Evolutionary conservation across 2,797 vertebrate species (phyloP).

Genomic region (Ambastaia sidthimunki): DNA sequence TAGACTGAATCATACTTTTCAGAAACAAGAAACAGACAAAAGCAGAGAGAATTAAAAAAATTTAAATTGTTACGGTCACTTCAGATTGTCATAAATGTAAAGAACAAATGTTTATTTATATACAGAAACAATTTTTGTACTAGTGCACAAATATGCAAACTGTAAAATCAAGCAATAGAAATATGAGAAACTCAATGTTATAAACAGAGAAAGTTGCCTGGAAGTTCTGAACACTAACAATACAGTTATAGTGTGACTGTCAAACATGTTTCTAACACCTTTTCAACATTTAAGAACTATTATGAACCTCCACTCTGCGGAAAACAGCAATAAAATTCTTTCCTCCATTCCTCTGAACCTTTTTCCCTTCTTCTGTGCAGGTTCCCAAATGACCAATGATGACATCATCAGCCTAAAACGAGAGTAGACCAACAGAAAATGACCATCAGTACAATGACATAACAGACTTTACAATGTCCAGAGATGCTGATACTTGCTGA

Average conservation of each 20-base stretch:
- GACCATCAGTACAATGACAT: too few relatives aligned
- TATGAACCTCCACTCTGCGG: conserved; percentile 76
- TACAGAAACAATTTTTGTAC: neutral
- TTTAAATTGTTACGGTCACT: neutral
- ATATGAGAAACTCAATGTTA: neutral
- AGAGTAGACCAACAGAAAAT: neutral
- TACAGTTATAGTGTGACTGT: neutral
- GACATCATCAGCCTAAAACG: conserved; percentile 79
- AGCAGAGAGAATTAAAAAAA: neutral
- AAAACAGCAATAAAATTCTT: conserved; percentile 89
- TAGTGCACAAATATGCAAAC: neutral
- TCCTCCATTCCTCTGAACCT: conserved; percentile 88
- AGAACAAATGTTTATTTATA: neutral
- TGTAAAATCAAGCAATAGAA: too few relatives aligned
- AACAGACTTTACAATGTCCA: too few relatives aligned
- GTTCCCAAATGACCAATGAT: conserved; percentile 82
- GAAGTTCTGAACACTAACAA: neutral
- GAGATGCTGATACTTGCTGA: too few relatives aligned
- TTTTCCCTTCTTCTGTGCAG: conserved; percentile 92
- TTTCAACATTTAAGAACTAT: neutral
- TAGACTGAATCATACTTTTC: neutral
- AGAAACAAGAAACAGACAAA: neutral
- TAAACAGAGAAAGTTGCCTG: neutral
- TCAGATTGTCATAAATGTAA: neutral
- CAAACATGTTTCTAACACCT: neutral